These are phyloP conservation scores for Popillia japonica DNA, from an alignment of 1,140 invertebrate species.

Conservation along the genomic window DNA sequence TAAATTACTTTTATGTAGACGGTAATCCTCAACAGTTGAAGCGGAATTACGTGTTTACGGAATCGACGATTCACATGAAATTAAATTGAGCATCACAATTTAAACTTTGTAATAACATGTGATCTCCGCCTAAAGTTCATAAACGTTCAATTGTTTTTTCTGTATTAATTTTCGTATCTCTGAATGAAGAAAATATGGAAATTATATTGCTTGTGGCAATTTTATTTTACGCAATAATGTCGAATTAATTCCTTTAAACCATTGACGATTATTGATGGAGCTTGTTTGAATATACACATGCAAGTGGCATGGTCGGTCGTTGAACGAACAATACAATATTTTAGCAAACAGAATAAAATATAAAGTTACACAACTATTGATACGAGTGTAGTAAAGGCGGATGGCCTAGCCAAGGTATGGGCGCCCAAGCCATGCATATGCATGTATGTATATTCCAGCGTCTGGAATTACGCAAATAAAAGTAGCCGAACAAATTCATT, in stretches of 20 bases:
- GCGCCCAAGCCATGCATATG: too few relatives aligned
- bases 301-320: too few relatives aligned
- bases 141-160: slow-evolving; percentile 12
- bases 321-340: too few relatives aligned
- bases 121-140: background rate
- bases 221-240: background rate
- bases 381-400: too few relatives aligned
- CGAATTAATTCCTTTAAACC: background rate
- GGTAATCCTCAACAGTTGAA: slow-evolving; percentile 16
- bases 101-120: slow-evolving; percentile 15
- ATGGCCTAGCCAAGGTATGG: too few relatives aligned
- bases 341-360: too few relatives aligned
- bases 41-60: background rate
- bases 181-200: background rate
- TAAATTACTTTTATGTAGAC: slow-evolving; percentile 26
- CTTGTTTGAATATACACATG: too few relatives aligned
- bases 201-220: background rate
- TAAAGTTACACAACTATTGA: too few relatives aligned
- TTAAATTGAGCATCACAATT: slow-evolving; percentile 17
- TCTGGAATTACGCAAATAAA: too few relatives aligned
- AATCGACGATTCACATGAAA: slow-evolving; percentile 13
- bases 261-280: too few relatives aligned
- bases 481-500: too few relatives aligned
- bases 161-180: background rate
- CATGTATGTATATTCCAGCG: too few relatives aligned